These are phyloP conservation scores for Hylaeus anthracinus DNA, from an alignment of 1,140 invertebrate species.

Conservation along the genomic window DNA sequence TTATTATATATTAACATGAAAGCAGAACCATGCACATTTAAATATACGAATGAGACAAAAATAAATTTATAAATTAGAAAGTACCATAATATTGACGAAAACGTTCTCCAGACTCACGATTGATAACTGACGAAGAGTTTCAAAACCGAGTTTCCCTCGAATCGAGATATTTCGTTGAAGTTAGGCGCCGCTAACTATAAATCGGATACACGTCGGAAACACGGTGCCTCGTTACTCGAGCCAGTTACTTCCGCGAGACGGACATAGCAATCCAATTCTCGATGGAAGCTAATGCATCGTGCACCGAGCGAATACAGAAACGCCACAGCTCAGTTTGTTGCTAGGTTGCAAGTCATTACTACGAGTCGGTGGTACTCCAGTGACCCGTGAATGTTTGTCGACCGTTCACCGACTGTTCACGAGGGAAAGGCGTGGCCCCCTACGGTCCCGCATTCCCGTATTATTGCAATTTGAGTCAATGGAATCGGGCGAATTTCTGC, in stretches of 20 bases:
- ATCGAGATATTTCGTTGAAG: no score
- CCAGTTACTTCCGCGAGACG: constrained; percentile 57
- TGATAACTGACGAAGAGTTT: no score
- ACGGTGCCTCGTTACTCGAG: constrained; percentile 31
- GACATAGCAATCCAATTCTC: not conserved
- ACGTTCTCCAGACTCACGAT: no score
- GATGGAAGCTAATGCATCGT: constrained; percentile 23
- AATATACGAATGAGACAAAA: no score
- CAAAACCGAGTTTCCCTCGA: no score
- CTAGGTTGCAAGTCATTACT: constrained; percentile 66
- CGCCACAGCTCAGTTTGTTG: constrained; percentile 50
- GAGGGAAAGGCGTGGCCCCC: constrained; percentile 77
- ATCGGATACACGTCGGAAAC: constrained; percentile 52
- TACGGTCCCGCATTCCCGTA: constrained; percentile 68
- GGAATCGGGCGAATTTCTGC: constrained; percentile 50
- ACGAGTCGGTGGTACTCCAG: constrained; percentile 53
- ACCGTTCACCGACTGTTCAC: constrained; percentile 69
- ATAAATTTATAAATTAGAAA: no score
- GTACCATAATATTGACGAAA: no score
- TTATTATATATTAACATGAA: no score
- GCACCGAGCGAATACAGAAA: constrained; percentile 53
- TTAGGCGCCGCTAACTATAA: constrained; percentile 4
- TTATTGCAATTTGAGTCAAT: constrained; percentile 47
- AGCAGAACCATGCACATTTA: no score
- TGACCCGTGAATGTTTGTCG: constrained; percentile 76